Evolutionary conservation across 1,140 invertebrate species (phyloP).

Genomic region (Brachionus koreanus): DNA sequence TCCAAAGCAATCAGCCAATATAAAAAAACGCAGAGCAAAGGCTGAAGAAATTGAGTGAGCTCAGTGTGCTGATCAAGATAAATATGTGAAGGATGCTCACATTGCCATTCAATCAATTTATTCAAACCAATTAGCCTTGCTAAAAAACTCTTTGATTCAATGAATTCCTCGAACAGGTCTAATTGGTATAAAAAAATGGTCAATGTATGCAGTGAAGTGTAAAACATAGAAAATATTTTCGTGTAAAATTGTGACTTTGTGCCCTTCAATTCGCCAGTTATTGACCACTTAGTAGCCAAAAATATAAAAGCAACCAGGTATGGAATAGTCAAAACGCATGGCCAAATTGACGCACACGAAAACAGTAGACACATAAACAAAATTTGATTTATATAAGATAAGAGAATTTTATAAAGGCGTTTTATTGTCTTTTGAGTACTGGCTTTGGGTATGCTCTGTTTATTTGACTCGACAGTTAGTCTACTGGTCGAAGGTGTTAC

Average conservation of each 20-base stretch:
- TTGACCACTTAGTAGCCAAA: conserved; percentile 80
- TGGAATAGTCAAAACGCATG: conserved; percentile 70
- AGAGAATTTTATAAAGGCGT: not conserved
- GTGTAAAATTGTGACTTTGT: conserved; percentile 64
- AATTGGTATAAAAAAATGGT: conserved; percentile 80
- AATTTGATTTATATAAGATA: conserved; percentile 3
- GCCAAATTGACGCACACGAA: conserved; percentile 45
- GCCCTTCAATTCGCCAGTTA: conserved; percentile 64
- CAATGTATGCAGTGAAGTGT: conserved; percentile 72
- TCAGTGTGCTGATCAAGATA: not conserved
- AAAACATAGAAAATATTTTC: conserved; percentile 63
- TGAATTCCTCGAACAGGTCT: conserved; percentile 70
- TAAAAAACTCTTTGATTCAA: conserved; percentile 60
- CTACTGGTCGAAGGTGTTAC: not conserved
- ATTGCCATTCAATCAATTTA: not conserved
- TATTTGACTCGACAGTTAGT: not conserved
- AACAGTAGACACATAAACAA: conserved; percentile 1
- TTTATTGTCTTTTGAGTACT: not conserved
- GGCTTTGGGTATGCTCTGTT: not conserved
- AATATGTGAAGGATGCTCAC: not conserved
- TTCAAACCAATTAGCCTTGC: conserved; percentile 60
- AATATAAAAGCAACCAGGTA: conserved; percentile 82
- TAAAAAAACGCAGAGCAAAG: not conserved
- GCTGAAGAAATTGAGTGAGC: not conserved
- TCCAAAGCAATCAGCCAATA: conserved; percentile 17